A percentile compares a stretch with the other conserved stretches of the same genome.
Evolutionary conservation across 2,797 vertebrate genomes (phyloP).

Genomic region (Linurgus olivaceus): DNA sequence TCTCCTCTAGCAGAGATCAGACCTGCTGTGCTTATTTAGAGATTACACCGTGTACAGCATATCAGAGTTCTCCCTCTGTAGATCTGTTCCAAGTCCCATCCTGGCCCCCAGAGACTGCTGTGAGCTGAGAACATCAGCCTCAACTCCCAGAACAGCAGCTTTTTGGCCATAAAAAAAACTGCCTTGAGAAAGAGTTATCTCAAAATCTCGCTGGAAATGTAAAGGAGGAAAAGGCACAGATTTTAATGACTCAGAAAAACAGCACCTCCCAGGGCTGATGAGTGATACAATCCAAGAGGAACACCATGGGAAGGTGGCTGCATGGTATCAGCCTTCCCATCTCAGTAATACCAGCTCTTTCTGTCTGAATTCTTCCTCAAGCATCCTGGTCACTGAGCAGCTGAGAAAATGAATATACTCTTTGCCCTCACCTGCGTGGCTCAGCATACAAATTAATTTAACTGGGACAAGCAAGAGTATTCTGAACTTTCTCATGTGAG

Average conservation of each 20-base stretch:
- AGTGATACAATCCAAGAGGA: background rate
- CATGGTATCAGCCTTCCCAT: background rate
- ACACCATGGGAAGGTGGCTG: background rate
- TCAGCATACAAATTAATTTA: conserved; percentile 25
- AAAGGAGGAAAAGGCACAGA: background rate
- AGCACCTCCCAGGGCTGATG: background rate
- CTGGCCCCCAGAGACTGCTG: background rate
- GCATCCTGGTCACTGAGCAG: background rate
- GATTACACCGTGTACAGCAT: background rate
- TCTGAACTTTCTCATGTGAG: background rate
- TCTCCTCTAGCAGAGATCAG: background rate
- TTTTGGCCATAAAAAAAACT: background rate
- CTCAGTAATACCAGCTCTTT: background rate
- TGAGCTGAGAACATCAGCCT: background rate
- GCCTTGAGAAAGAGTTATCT: background rate
- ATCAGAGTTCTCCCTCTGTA: background rate
- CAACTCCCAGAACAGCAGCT: background rate
- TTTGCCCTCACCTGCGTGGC: background rate
- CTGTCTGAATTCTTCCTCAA: background rate
- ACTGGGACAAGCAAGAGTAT: background rate
- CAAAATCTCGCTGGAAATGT: background rate
- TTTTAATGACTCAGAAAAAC: background rate
- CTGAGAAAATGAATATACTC: background rate
- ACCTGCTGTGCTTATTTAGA: background rate
- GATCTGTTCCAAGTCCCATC: background rate